Base-by-base conservation (phyloP, 2,113 vertebrate genomes). In the Pholis gunnellus region DNA sequence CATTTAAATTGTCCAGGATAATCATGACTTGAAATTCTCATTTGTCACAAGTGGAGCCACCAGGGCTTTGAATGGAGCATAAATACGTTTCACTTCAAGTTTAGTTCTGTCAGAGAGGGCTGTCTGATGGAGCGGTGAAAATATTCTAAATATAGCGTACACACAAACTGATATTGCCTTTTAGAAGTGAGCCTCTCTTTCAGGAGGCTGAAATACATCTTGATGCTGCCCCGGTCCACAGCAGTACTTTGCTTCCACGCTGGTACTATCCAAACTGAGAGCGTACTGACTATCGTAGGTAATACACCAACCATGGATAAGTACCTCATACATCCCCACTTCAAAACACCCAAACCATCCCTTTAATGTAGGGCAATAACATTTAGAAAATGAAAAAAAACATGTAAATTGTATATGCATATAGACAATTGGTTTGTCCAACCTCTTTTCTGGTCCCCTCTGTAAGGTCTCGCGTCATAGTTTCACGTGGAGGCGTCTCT, bases 371-470 rank as follows among this genome's bases (percentile, higher is more conserved):
- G 25, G 54, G n/a, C 4, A 57, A 57, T 27, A 27, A 13, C 25
- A 25, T 25, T 27, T 57, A 57, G 6, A 31, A 78, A 59, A 69
- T 40, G 5, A 3, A 48, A 50, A 50, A 50, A 78, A 77, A 67
- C 4, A 36, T 18, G n/a, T 11, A 56, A 46, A 52, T 10, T 14
- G 27, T 3, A 9, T 18, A 13, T 20, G 17, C 3, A 1, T 36
- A 31, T 0, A 38, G 3, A 40, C 1, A 40, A 1, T 46, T n/a
- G 31, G 36, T 38, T 70, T 4, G 13, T 22, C 46, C 0, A 13
- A 75, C 90, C 78, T 87, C 64, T 88, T 91, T 80, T 22, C 31
- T 67, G 17, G 36, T 48, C 38, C 82, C 75, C 38, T 83, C 83
- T 22, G 54, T 13, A 1, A 18, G 25, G 11, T 54, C 52, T 64